phyloP scores from a whole-genome alignment of 2,797 vertebrate species.

The Geotria australis region DNA sequence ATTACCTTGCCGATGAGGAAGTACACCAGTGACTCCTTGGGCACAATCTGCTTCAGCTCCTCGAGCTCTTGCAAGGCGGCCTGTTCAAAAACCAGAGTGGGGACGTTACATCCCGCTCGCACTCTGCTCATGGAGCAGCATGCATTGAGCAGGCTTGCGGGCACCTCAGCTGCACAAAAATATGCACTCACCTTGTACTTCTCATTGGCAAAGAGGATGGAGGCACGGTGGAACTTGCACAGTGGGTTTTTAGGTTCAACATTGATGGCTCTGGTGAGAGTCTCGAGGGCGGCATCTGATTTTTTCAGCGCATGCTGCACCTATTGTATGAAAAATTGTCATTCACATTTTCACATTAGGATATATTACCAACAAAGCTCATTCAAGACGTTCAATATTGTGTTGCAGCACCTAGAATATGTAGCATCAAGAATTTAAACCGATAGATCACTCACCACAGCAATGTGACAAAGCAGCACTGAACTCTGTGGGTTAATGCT shows the following conservation, averaged over 20 bases:
- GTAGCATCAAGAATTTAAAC: too few relatives aligned
- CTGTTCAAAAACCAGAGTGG: slow-evolving; percentile 14
- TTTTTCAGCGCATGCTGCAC: slow-evolving; percentile 90
- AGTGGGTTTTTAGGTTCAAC: slow-evolving; percentile 93
- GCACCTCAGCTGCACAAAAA: too few relatives aligned
- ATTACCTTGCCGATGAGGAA: slow-evolving; percentile 97
- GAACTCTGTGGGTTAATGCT: slow-evolving; percentile 95
- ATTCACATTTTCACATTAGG: too few relatives aligned
- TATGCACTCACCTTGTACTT: slow-evolving; percentile 54
- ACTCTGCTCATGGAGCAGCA: not conserved
- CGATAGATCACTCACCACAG: slow-evolving; percentile 35
- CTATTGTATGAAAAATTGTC: slow-evolving; percentile 10
- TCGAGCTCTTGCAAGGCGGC: slow-evolving; percentile 89
- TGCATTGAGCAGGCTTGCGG: too few relatives aligned
- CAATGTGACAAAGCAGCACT: slow-evolving; percentile 82
- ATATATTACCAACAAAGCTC: too few relatives aligned
- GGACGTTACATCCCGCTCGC: not conserved
- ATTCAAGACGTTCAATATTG: too few relatives aligned
- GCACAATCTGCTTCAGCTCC: slow-evolving; percentile 92
- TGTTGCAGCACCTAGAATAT: too few relatives aligned
- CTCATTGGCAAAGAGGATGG: slow-evolving; percentile 84
- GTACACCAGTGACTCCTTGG: slow-evolving; percentile 98
- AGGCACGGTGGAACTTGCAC: slow-evolving; percentile 96
- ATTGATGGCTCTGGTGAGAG: slow-evolving; percentile 66
- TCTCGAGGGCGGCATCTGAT: slow-evolving; percentile 79